Conservation (phyloP, 2,113 vertebrate genomes). For the Chloropsis cyanopogon region DNA sequence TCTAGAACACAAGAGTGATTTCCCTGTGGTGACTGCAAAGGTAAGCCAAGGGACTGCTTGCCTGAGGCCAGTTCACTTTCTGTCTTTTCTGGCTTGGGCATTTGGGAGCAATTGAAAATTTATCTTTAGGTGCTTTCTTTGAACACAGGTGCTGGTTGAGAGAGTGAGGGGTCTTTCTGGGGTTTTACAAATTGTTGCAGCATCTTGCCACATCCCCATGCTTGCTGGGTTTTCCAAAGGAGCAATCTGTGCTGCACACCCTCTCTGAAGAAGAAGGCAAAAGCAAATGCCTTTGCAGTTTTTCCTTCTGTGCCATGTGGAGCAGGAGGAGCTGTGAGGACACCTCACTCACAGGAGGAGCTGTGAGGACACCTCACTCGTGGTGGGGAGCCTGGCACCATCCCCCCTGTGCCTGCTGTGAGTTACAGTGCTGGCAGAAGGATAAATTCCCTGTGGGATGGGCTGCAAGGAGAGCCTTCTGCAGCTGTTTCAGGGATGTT, state of each 20-base stretch:
- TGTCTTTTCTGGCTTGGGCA: neutral
- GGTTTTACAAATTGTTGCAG: neutral
- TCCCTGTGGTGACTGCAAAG: neutral
- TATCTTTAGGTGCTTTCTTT: neutral
- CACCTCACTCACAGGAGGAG: neutral
- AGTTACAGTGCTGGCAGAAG: neutral
- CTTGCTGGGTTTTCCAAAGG: neutral
- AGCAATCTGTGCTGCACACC: neutral
- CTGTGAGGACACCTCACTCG: neutral
- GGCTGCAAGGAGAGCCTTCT: neutral
- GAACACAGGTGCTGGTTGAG: neutral
- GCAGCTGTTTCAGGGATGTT: neutral
- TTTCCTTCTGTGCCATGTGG: neutral
- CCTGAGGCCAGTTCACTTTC: neutral
- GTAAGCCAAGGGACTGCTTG: neutral
- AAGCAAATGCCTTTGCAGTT: neutral
- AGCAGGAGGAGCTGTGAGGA: neutral
- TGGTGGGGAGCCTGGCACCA: accelerated
- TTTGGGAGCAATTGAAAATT: neutral
- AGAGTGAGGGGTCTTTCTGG: neutral
- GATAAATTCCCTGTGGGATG: neutral
- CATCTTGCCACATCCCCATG: neutral
- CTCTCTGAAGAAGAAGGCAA: neutral
- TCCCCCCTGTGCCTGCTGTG: neutral
- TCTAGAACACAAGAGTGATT: neutral